A percentile compares a stretch with the other conserved stretches of the same genome.
These are phyloP conservation scores for Naja naja DNA, from an alignment of 2,113 vertebrate genomes.

Conservation along the genomic window DNA sequence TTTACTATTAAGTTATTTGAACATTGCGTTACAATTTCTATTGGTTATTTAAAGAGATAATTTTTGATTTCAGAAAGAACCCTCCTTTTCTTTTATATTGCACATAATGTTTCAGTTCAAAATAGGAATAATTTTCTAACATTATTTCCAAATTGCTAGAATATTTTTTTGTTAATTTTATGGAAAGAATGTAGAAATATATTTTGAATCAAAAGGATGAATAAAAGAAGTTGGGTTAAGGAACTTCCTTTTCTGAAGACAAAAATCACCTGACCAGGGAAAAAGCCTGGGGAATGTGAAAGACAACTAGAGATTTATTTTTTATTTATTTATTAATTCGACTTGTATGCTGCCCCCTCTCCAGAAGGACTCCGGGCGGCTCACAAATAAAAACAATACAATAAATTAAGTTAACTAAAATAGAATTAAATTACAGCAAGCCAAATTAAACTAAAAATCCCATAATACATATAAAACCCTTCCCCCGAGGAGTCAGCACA, in stretches of 20 bases:
- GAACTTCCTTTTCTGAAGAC: background rate
- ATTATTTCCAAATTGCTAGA: slow-evolving; percentile 35
- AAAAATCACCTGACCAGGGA: background rate
- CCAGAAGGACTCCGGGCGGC: too few relatives aligned
- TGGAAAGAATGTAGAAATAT: slow-evolving; percentile 26
- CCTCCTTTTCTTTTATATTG: slow-evolving; percentile 24
- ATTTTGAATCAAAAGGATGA: background rate
- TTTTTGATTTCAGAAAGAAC: slow-evolving; percentile 44
- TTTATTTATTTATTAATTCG: too few relatives aligned
- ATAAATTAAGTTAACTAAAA: too few relatives aligned
- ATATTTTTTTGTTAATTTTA: slow-evolving; percentile 27
- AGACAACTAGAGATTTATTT: background rate
- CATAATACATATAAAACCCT: too few relatives aligned
- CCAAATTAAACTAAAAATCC: too few relatives aligned
- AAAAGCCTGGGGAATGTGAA: background rate
- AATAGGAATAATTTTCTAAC: slow-evolving; percentile 36
- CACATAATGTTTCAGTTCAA: slow-evolving; percentile 31
- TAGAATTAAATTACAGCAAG: too few relatives aligned
- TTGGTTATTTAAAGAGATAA: slow-evolving; percentile 40
- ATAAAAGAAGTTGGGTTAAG: background rate
- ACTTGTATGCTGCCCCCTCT: too few relatives aligned
- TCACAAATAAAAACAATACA: too few relatives aligned
- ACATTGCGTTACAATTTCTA: slow-evolving; percentile 33
- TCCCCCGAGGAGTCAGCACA: too few relatives aligned
- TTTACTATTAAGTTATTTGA: slow-evolving; percentile 23